Percentiles rank a stretch among this genome's conserved stretches.
Conservation (phyloP, 2,113 vertebrate genomes). For the Toxotes chatareus region DNA sequence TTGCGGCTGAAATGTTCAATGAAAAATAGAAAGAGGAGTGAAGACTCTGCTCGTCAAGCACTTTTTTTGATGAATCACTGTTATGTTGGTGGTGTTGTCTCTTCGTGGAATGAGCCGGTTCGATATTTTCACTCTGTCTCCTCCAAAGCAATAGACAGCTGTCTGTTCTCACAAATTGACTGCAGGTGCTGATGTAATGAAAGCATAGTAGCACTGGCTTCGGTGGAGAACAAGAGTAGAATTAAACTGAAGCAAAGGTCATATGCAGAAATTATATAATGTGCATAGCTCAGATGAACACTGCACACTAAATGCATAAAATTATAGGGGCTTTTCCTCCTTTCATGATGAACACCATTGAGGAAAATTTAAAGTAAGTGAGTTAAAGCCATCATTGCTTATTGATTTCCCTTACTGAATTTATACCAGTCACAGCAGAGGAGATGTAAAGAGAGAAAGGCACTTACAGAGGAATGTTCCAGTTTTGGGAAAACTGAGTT, state of each 20-base stretch:
- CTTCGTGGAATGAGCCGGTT: conserved; percentile 54
- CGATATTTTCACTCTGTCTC: conserved; percentile 78
- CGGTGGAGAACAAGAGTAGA: conserved; percentile 34
- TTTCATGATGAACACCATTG: neutral
- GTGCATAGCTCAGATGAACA: conserved; percentile 22
- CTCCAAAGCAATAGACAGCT: conserved; percentile 76
- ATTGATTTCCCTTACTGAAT: conserved; percentile 49
- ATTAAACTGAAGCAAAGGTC: conserved; percentile 62
- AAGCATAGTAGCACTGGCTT: conserved; percentile 34
- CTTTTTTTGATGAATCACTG: conserved; percentile 81
- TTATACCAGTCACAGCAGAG: neutral
- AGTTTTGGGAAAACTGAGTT: conserved; percentile 5
- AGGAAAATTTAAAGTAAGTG: conserved; percentile 25
- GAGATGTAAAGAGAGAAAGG: conserved; percentile 13
- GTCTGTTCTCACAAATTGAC: conserved; percentile 75
- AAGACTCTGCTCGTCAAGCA: conserved; percentile 66
- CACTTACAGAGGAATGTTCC: neutral
- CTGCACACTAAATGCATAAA: conserved; percentile 19
- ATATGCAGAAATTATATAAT: conserved; percentile 55
- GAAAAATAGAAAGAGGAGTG: conserved; percentile 64
- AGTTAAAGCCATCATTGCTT: conserved; percentile 35
- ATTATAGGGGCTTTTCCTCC: conserved; percentile 21
- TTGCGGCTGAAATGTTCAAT: conserved; percentile 62
- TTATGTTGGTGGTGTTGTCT: conserved; percentile 64
- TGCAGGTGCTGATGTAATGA: conserved; percentile 71